phyloP scores from a whole-genome alignment of 2,888 invertebrate species.

The Drosophila helvetica region DNA sequence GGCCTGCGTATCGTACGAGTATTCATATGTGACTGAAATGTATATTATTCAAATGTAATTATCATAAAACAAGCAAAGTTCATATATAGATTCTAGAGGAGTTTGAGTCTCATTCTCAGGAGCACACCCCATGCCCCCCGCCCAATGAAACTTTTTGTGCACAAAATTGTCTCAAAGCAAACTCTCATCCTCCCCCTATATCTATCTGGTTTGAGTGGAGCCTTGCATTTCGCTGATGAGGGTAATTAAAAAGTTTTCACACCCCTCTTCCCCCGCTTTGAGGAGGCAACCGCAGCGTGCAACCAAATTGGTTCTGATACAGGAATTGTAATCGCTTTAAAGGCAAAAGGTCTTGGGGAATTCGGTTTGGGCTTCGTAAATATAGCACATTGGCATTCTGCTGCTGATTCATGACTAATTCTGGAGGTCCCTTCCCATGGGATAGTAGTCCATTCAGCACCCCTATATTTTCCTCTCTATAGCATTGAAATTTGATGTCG shows the following conservation, averaged over 20 bases:
- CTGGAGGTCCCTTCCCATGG: slow-evolving; percentile 11
- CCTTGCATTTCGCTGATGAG: slow-evolving; percentile 73
- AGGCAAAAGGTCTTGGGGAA: slow-evolving; percentile 32
- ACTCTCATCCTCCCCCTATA: neutral
- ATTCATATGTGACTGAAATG: neutral
- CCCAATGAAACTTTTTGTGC: slow-evolving; percentile 2
- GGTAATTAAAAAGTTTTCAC: slow-evolving; percentile 77
- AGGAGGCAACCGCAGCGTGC: slow-evolving; percentile 49
- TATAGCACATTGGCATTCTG: slow-evolving; percentile 1
- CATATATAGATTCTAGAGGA: slow-evolving; percentile 23
- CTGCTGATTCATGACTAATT: slow-evolving; percentile 58
- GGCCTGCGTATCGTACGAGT: neutral
- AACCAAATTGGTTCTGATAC: slow-evolving; percentile 37
- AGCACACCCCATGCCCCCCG: neutral
- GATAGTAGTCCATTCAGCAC: neutral
- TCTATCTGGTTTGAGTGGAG: slow-evolving; percentile 32
- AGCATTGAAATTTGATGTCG: slow-evolving; percentile 23
- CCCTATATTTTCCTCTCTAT: neutral
- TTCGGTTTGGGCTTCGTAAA: slow-evolving; percentile 13
- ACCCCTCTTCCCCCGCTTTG: neutral
- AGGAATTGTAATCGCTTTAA: slow-evolving; percentile 25
- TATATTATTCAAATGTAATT: slow-evolving; percentile 56
- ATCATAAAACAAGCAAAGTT: slow-evolving; percentile 51
- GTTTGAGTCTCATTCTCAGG: slow-evolving; percentile 22
- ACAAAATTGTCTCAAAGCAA: slow-evolving; percentile 3